These are phyloP conservation scores for Miltochrista miniata DNA, from an alignment of 2,888 invertebrate species.

Conservation along the genomic window DNA sequence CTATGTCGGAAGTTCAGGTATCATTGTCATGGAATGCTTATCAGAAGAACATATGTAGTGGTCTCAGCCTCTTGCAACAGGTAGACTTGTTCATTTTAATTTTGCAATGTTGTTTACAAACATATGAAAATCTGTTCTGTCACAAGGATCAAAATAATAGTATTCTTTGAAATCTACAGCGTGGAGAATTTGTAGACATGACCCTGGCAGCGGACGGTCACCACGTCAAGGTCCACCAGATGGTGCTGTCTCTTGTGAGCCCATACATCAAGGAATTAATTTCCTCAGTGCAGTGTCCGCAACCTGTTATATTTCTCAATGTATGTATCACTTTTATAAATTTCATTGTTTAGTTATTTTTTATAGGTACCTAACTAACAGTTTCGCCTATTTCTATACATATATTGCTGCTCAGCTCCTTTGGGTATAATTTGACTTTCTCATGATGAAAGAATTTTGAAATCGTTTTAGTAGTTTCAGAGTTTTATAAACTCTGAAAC, in stretches of 20 bases:
- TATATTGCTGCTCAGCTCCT: no score
- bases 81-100: constrained; percentile 31
- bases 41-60: constrained; percentile 60
- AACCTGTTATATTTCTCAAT: constrained; percentile 77
- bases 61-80: constrained; percentile 64
- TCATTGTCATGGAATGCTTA: constrained; percentile 62
- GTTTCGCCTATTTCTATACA: no score
- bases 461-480: no score
- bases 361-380: no score
- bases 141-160: background rate
- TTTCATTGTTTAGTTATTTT: no score
- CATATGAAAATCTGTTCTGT: no score
- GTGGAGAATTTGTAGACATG: constrained; percentile 77
- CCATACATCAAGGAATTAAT: constrained; percentile 74
- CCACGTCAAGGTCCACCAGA: constrained; percentile 72
- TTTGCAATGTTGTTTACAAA: no score
- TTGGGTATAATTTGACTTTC: no score
- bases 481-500: no score
- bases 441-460: no score
- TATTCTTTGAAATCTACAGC: constrained; percentile 41
- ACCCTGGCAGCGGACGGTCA: constrained; percentile 76
- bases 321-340: constrained; percentile 45
- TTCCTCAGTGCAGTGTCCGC: constrained; percentile 60
- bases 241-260: constrained; percentile 71
- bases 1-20: constrained; percentile 21